A percentile compares a stretch with the other conserved stretches of the same genome.
Evolutionary conservation across 2,797 vertebrate species (phyloP).

Genomic region (Falco columbarius): DNA sequence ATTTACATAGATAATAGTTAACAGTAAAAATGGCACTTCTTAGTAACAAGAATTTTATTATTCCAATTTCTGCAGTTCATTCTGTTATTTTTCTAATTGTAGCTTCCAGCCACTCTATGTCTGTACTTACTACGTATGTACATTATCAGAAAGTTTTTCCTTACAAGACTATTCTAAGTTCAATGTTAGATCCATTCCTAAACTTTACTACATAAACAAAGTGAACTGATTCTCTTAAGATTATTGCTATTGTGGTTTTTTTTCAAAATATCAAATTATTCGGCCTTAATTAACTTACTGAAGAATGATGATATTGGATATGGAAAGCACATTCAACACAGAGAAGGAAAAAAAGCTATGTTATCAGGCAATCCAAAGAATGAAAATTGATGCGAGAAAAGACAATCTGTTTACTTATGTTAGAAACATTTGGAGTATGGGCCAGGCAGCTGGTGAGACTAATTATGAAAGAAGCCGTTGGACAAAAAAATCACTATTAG

Average conservation of each 20-base stretch:
- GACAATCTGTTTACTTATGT: not conserved
- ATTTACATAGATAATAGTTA: not conserved
- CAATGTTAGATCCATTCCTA: not conserved
- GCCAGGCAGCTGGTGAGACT: not conserved
- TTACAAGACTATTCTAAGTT: not conserved
- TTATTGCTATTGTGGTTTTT: not conserved
- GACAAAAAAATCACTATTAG: not conserved
- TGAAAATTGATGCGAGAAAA: not conserved
- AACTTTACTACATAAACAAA: not conserved
- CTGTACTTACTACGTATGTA: not conserved
- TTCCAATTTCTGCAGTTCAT: not conserved
- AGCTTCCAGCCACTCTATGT: not conserved
- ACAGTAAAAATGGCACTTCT: not conserved
- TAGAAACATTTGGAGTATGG: not conserved
- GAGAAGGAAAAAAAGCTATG: not conserved
- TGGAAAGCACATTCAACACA: not conserved
- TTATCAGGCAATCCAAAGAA: not conserved
- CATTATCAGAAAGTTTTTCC: not conserved
- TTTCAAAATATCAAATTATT: not conserved
- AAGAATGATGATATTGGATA: not conserved
- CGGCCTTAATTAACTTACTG: not conserved
- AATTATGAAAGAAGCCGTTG: not conserved
- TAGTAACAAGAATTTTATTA: not conserved
- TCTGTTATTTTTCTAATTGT: not conserved
- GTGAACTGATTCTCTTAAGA: not conserved